Evolutionary conservation across 1,140 invertebrate species (phyloP).

Genomic region (Cataglyphis hispanica): DNA sequence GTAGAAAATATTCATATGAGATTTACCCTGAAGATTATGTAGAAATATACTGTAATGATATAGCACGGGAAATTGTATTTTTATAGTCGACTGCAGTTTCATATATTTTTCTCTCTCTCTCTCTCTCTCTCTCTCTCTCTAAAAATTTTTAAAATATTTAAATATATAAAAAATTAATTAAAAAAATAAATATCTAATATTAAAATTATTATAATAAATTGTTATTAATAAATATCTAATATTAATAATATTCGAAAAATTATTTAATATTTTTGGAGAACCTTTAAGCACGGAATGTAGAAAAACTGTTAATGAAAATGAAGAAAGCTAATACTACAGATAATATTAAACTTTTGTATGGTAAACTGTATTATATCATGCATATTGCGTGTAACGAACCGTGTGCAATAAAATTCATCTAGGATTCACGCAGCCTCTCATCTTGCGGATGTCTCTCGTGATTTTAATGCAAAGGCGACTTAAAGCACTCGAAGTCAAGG

Average conservation of each 20-base stretch:
- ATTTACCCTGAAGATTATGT: background rate
- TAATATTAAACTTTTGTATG: background rate
- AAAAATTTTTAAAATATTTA: background rate
- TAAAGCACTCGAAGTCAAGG: constrained; percentile 13
- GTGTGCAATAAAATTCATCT: background rate
- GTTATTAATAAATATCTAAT: too few species aligned
- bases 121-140: too few species aligned
- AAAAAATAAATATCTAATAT: too few species aligned
- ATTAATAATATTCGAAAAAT: too few species aligned
- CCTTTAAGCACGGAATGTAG: background rate
- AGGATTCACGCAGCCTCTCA: background rate
- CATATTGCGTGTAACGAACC: background rate
- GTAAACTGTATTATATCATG: background rate
- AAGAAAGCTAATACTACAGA: background rate
- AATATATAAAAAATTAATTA: background rate
- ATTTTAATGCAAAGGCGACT: constrained; percentile 42
- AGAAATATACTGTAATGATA: background rate
- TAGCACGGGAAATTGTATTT: background rate
- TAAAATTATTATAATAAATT: too few species aligned
- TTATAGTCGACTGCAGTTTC: background rate
- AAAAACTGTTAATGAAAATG: background rate
- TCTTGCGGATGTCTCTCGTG: background rate
- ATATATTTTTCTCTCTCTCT: background rate
- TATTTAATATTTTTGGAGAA: background rate
- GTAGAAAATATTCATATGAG: background rate